These are phyloP conservation scores for Lordiphosa mommai DNA, from an alignment of 1,140 invertebrate genomes.

Conservation along the genomic window DNA sequence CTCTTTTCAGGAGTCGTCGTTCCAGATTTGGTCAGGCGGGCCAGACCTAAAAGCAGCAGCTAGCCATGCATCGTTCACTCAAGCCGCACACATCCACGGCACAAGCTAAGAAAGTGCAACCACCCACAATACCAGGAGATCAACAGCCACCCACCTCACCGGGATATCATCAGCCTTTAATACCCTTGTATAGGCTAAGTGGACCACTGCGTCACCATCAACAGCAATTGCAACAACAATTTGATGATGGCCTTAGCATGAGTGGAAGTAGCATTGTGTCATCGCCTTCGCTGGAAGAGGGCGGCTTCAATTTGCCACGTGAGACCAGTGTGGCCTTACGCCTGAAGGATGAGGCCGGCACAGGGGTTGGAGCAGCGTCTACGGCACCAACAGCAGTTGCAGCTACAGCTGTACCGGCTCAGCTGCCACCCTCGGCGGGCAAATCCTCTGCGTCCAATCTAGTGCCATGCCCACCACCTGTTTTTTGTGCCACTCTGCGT, in stretches of 20 bases:
- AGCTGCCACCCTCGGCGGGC: conserved; percentile 17
- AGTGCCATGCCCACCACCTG: conserved; percentile 68
- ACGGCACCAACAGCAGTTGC: conserved; percentile 9
- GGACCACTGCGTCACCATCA: conserved; percentile 64
- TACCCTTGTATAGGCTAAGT: conserved; percentile 60
- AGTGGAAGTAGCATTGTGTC: conserved; percentile 79
- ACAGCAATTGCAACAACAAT: conserved; percentile 27
- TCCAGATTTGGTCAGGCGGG: conserved; percentile 41
- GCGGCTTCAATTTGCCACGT: conserved; percentile 75
- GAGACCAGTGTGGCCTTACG: conserved; percentile 74
- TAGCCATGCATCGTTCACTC: conserved; percentile 87
- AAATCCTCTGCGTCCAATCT: conserved; percentile 49
- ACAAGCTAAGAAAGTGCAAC: conserved; percentile 89
- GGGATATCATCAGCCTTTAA: conserved; percentile 83
- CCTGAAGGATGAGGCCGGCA: conserved; percentile 59
- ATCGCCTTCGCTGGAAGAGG: conserved; percentile 78
- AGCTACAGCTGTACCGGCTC: conserved; percentile 7
- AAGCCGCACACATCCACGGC: conserved; percentile 84
- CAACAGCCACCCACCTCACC: conserved; percentile 80
- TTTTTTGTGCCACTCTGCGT: conserved; percentile 67
- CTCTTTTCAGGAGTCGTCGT: conserved; percentile 48
- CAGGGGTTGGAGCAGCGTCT: background rate
- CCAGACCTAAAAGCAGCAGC: conserved; percentile 55
- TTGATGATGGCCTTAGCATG: conserved; percentile 70
- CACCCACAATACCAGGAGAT: conserved; percentile 88